phyloP scores from a whole-genome alignment of 2,797 vertebrate species.

The Scolopax bukidnonensis region DNA sequence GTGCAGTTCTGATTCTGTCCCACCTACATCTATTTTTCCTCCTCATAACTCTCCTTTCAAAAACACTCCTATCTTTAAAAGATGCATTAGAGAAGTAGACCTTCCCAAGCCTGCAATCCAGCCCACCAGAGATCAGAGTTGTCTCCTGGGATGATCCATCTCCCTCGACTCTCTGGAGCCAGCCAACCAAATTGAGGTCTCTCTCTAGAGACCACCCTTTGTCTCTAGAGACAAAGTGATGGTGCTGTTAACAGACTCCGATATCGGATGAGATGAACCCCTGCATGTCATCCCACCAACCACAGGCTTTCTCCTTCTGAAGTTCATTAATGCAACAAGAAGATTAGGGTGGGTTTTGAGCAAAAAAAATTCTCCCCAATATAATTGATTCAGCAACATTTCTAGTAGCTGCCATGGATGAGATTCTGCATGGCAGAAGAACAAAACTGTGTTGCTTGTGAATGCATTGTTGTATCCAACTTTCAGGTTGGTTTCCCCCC shows the following conservation, averaged over 20 bases:
- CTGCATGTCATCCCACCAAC: not conserved
- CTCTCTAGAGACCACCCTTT: not conserved
- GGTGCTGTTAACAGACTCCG: not conserved
- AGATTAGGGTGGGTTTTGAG: not conserved
- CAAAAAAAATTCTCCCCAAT: not conserved
- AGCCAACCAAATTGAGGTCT: too few relatives aligned
- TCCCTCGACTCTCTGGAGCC: not conserved
- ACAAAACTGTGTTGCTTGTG: not conserved
- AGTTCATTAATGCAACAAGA: not conserved
- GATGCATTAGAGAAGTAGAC: not conserved
- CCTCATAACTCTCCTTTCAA: not conserved
- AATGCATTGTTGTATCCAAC: not conserved
- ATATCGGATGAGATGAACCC: not conserved
- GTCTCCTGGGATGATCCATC: not conserved
- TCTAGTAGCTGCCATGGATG: not conserved
- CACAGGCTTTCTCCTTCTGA: not conserved
- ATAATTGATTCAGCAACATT: not conserved
- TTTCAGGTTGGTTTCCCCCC: not conserved
- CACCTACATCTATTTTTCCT: not conserved
- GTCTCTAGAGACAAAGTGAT: not conserved
- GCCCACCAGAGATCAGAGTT: not conserved
- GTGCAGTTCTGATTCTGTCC: not conserved
- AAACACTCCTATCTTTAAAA: not conserved
- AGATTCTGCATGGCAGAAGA: not conserved
- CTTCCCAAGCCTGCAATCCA: not conserved